Conservation (phyloP, 2,888 invertebrate species). For the Steinernema scapterisci region DNA sequence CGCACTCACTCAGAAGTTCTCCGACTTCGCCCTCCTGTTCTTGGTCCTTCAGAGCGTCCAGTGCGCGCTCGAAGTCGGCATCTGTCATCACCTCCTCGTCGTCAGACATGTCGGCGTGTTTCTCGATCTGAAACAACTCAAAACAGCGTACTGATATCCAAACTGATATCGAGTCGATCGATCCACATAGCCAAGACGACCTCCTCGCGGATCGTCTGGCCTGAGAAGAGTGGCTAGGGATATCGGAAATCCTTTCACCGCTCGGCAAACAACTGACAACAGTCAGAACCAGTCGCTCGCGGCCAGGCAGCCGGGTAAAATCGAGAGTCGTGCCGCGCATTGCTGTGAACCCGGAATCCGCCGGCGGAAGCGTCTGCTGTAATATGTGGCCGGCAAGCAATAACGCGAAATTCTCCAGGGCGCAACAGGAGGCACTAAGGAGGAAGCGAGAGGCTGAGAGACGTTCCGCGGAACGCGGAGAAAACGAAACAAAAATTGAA, state of each 20-base stretch:
- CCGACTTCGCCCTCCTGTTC: constrained; percentile 53
- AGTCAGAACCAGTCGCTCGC: constrained; percentile 13
- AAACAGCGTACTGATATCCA: background rate
- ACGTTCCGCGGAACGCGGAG: background rate
- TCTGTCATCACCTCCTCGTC: constrained; percentile 42
- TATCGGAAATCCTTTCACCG: constrained; percentile 23
- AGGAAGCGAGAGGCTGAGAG: background rate
- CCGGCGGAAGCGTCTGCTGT: background rate
- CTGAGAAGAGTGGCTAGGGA: background rate
- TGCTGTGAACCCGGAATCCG: background rate
- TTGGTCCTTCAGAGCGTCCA: constrained; percentile 39
- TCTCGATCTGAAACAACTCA: background rate
- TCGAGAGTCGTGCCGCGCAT: constrained; percentile 21
- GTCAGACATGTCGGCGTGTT: constrained; percentile 13
- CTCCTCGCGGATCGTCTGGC: constrained; percentile 25
- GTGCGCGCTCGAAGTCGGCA: constrained; percentile 45
- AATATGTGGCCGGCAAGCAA: background rate
- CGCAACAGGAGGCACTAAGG: background rate
- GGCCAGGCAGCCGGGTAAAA: background rate
- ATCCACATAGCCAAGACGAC: background rate
- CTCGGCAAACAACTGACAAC: constrained; percentile 28
- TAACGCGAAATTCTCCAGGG: background rate
- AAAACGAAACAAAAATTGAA: background rate
- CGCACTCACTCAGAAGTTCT: constrained; percentile 59
- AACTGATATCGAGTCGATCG: background rate